Evolutionary conservation across 2,797 vertebrate genomes (phyloP), one percentile per base, ranked within the genome.

Genomic region (Delichon dasypus): DNA sequence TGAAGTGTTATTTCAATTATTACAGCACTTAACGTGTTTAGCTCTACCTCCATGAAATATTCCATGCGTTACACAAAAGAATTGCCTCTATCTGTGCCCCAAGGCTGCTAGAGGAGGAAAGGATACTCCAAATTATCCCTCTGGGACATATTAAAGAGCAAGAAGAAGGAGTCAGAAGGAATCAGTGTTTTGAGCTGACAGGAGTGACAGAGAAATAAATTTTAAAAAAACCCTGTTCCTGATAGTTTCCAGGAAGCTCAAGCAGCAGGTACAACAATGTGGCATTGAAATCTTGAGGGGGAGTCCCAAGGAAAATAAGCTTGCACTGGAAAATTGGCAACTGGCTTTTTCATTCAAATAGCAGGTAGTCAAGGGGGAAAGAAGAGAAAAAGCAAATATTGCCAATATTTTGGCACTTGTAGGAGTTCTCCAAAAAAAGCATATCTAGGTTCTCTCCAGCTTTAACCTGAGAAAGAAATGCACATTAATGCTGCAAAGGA

Each of bases 361-460:
- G 86, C 73, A 94, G 79, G 85, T 83, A 95, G 91, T 95, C 79
- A 93, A 86, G 75, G 0, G 27, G 76, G 42, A 89, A 74, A 89
- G 84, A 85, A 77, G 76, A 89, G 65, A 67, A 85, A 55, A 91
- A 88, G 93, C 53, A 94, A 95, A 60, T 19, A 60, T 78, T 45
- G 85, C 90, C 90, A 95, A 95, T 96, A 85, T 97, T 96, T 95
- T 95, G 94, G 93, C 94, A 95, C 57, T 93, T 89, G 94, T 95
- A 84, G 96, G 94, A 94, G 94, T 93, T 89, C 61, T 62, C 71
- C 50, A 58, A 94, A 91, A 93, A 95, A 95, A 96, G 93, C 88
- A 6, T 73, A 68, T 54, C 90, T 85, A 83, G 65, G 82, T 62
- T 95, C 72, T 91, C 89, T 92, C 51, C 75, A 75, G 89, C 70